Conservation (phyloP, 2,888 invertebrate genomes). For the Xanthia togata region DNA sequence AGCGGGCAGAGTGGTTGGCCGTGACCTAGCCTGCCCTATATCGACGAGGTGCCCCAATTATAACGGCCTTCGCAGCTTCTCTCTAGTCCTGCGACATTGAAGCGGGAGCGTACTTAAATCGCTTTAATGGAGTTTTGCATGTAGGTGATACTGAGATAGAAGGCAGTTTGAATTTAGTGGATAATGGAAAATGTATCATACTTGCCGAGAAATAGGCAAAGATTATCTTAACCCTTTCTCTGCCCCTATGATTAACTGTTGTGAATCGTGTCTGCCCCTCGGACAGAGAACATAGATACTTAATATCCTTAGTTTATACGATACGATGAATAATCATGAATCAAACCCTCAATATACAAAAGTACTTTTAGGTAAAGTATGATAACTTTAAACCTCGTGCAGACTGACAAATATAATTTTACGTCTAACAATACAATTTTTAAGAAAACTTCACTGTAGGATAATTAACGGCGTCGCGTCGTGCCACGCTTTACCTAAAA, state of each 20-base stretch:
- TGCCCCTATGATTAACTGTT: not conserved
- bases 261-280: not conserved
- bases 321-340: not conserved
- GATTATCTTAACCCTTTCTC: not conserved
- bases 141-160: constrained; percentile 10
- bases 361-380: not conserved
- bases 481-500: no score
- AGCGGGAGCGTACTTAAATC: constrained; percentile 47
- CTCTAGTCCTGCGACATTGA: constrained; percentile 78
- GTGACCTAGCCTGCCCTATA: constrained; percentile 85
- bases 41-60: constrained; percentile 85
- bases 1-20: constrained; percentile 73
- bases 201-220: not conserved
- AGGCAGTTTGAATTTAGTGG: not conserved
- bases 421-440: no score
- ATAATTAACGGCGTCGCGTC: no score
- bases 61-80: constrained; percentile 79
- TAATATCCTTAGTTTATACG: not conserved
- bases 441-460: no score
- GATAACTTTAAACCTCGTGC: not conserved
- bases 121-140: constrained; percentile 45
- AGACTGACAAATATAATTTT: no score
- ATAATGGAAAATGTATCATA: constrained; percentile 8
- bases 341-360: not conserved
- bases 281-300: not conserved